Conservation (phyloP, 64 coral and sea anemone genomes). For the Dendronephthya gigantea region DNA sequence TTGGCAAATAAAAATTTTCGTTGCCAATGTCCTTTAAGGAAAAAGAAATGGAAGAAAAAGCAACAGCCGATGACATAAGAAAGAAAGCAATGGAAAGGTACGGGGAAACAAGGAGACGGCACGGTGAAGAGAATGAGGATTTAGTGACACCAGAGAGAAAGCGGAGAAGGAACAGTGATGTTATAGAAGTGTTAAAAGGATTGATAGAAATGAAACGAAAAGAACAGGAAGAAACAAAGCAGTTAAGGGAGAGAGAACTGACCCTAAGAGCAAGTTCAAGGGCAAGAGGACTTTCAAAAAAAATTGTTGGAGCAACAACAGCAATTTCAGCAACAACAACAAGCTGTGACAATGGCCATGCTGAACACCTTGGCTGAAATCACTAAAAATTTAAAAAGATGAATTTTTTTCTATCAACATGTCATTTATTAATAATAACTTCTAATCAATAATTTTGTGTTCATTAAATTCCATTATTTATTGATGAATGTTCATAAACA, state of each 20-base stretch:
- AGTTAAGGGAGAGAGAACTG: not conserved
- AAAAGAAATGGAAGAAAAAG: conserved; percentile 27
- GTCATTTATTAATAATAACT: too few relatives aligned
- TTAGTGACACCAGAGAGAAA: conserved; percentile 10
- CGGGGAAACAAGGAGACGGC: conserved; percentile 17
- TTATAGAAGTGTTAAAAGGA: conserved; percentile 8
- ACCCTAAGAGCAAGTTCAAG: not conserved
- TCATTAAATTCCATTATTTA: too few relatives aligned
- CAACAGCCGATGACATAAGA: conserved; percentile 38
- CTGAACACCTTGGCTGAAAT: conserved; percentile 25
- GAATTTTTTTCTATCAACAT: too few relatives aligned
- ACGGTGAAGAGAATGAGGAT: not conserved
- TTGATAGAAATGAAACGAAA: not conserved
- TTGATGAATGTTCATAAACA: too few relatives aligned
- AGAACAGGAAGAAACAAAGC: not conserved
- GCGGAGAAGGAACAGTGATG: conserved; percentile 3
- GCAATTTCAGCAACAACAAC: conserved; percentile 32
- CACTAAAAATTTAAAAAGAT: not conserved
- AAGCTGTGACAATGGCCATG: conserved; percentile 30
- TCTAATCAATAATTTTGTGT: too few relatives aligned
- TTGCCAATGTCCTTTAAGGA: too few relatives aligned
- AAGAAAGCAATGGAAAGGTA: conserved; percentile 32
- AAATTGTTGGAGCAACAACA: not conserved
- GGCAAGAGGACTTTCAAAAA: not conserved
- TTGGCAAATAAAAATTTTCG: too few relatives aligned